Evolutionary conservation across 92 coral and sea anemone genomes (phyloP).

Genomic region (Montipora capitata): DNA sequence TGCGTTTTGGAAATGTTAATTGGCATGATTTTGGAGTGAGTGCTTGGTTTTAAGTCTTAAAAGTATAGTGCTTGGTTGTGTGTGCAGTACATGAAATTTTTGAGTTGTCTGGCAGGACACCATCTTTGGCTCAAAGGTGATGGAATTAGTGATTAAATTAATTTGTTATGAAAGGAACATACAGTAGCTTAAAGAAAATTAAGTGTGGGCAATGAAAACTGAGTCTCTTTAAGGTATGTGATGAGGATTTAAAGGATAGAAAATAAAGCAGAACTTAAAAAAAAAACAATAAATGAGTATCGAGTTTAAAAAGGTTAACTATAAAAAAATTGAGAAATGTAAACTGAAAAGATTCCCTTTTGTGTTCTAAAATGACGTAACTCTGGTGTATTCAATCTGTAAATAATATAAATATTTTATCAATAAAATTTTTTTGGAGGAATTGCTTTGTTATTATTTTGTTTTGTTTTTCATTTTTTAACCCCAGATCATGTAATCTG

Average conservation of each 20-base stretch:
- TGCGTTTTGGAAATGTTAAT: constrained; percentile 3
- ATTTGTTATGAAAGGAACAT: too few relatives aligned
- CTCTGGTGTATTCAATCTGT: constrained; percentile 46
- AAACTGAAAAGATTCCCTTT: not conserved
- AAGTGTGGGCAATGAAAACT: too few relatives aligned
- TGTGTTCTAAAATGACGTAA: constrained; percentile 7
- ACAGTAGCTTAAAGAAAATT: too few relatives aligned
- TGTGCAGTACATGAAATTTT: too few relatives aligned
- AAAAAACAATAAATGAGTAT: too few relatives aligned
- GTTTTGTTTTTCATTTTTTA: not conserved
- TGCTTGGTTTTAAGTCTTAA: not conserved
- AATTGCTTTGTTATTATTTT: constrained; percentile 33
- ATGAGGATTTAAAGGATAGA: too few relatives aligned
- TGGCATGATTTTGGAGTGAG: constrained; percentile 51
- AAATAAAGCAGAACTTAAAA: too few relatives aligned
- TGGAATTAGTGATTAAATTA: too few relatives aligned
- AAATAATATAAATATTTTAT: constrained; percentile 35
- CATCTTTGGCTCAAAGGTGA: too few relatives aligned
- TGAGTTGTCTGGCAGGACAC: too few relatives aligned
- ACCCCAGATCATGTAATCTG: constrained; percentile 27
- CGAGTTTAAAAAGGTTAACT: not conserved
- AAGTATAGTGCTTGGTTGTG: too few relatives aligned
- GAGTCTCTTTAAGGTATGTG: too few relatives aligned
- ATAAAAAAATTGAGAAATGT: not conserved
- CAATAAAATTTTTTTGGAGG: constrained; percentile 28